phyloP scores from a whole-genome alignment of 1,140 invertebrate species.

The Drosophila lacertosa region DNA sequence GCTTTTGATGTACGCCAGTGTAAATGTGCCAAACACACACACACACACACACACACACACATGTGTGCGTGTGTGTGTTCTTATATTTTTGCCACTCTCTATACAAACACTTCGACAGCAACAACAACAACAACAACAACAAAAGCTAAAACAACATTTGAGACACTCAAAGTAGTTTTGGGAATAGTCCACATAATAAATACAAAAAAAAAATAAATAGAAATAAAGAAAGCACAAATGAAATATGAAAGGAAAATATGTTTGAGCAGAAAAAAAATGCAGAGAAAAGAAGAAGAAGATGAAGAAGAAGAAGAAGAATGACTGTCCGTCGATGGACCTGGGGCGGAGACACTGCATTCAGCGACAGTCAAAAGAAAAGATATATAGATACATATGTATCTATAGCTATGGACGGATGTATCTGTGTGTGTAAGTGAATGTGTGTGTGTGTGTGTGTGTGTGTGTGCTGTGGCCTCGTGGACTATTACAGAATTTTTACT shows the following conservation, averaged over 20 bases:
- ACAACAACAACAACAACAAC: slow-evolving; percentile 44
- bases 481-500: slow-evolving; percentile 74
- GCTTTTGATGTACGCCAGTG: slow-evolving; percentile 49
- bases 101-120: slow-evolving; percentile 48
- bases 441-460: slow-evolving; percentile 33
- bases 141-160: slow-evolving; percentile 26
- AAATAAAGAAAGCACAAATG: slow-evolving; percentile 40
- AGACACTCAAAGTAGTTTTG: slow-evolving; percentile 64
- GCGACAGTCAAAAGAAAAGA: slow-evolving; percentile 46
- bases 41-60: slow-evolving; percentile 4
- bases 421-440: slow-evolving; percentile 15
- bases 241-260: slow-evolving; percentile 59
- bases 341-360: slow-evolving; percentile 37
- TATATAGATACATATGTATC: slow-evolving; percentile 51
- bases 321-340: slow-evolving; percentile 62
- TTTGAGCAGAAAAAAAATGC: slow-evolving; percentile 22
- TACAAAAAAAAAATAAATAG: slow-evolving; percentile 41
- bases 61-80: not conserved
- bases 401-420: slow-evolving; percentile 51
- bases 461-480: slow-evolving; percentile 45
- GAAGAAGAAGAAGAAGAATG: slow-evolving; percentile 19
- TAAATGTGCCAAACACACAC: slow-evolving; percentile 26
- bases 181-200: slow-evolving; percentile 45
- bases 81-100: slow-evolving; percentile 60
- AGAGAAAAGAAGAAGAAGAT: not conserved